Conservation (phyloP, 2,797 vertebrate species). For the Triplophysa bombifrons region DNA sequence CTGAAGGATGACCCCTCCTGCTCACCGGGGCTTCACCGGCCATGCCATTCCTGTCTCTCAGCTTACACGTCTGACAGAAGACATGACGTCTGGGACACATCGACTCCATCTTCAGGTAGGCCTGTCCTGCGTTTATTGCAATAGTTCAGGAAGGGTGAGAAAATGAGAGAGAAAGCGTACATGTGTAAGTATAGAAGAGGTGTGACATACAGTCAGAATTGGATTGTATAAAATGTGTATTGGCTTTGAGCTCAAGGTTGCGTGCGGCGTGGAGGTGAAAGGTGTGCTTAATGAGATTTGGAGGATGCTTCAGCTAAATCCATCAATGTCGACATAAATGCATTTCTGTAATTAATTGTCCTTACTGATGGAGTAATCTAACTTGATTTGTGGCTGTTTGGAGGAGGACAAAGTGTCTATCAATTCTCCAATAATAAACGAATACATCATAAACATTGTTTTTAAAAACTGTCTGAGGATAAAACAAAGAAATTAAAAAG, state of each 20-base stretch:
- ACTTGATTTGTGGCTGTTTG: constrained; percentile 54
- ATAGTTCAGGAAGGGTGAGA: constrained; percentile 71
- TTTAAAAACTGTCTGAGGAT: not conserved
- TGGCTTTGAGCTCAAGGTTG: constrained; percentile 47
- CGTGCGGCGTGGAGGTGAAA: constrained; percentile 45
- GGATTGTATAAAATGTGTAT: constrained; percentile 32
- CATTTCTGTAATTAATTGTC: constrained; percentile 59
- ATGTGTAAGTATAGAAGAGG: constrained; percentile 31
- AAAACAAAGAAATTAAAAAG: constrained; percentile 47
- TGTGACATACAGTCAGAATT: constrained; percentile 21
- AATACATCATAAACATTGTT: constrained; percentile 50
- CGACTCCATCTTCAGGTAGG: constrained; percentile 71
- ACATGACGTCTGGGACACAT: constrained; percentile 88
- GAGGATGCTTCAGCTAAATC: constrained; percentile 49
- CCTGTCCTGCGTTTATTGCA: constrained; percentile 74
- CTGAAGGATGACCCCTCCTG: constrained; percentile 90
- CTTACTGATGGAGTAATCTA: constrained; percentile 54
- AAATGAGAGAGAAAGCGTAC: constrained; percentile 59
- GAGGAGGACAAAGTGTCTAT: constrained; percentile 50
- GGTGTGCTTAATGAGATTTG: constrained; percentile 40
- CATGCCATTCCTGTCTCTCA: constrained; percentile 90
- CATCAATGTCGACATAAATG: constrained; percentile 56
- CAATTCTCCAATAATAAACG: constrained; percentile 43
- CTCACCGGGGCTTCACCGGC: constrained; percentile 83
- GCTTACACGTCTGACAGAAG: constrained; percentile 93